Base-by-base conservation (phyloP, 2,888 invertebrate genomes). In the Phasia obesa region DNA sequence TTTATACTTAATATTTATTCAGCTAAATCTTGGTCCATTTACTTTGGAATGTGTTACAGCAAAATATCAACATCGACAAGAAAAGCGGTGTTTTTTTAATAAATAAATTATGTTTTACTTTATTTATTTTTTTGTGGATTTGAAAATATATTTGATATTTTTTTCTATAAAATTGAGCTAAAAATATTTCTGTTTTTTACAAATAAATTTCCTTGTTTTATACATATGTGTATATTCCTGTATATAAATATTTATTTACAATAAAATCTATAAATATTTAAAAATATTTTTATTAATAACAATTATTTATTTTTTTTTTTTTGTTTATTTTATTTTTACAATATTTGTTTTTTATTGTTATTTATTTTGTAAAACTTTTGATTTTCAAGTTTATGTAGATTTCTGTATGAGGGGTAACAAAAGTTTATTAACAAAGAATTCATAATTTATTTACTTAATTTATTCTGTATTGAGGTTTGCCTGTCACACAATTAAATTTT, bases 1-100 rank as follows among this genome's bases (percentile, higher is more conserved):
- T 75, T 51, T 55, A 47, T 35, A 13, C 35, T 27, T 19, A 60
- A 25, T 35, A 57, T 44, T 42, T 74, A 70, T 70, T 71, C 31
- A 55, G 31, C 53, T 77, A 81, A 77, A 57, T 73, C 67, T 82
- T 82, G 82, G 82, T 82, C 82, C 82, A 55, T 82, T 62, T 31
- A 67, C 89, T 89, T 89, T 89, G 88, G 88, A 89, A 89, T 89
- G 88, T 87, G 88, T 88, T 87, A 85, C 86, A 85, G 84, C 71
- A 62, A 75, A 55, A 70, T 44, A 38, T 59, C 49, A 67, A 53
- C 60, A 79, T 70, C 70, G 75, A 79, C 81, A 84, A 77, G 69
- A 65, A 59, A 83, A 84, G 81, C 81, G 55, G 69, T 81, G 60
- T 67, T 67, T 38, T 65, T 38, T 49, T 15, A 17, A 15, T 13